Percentiles rank a stretch among this genome's conserved stretches.
These are phyloP conservation scores for Bibio marci DNA, from an alignment of 2,888 invertebrate species.

Conservation along the genomic window DNA sequence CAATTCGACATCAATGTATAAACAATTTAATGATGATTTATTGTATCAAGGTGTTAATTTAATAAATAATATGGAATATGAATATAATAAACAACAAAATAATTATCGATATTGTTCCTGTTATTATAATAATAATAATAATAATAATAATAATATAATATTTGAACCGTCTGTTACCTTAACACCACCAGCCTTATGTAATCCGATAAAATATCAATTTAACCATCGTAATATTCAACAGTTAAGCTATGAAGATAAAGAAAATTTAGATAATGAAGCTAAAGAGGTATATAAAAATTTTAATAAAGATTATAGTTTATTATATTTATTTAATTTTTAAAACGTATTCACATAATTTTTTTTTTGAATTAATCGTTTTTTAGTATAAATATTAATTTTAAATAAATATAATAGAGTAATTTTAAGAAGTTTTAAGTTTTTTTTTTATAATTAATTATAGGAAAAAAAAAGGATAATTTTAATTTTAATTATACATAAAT, in stretches of 20 bases:
- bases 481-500: no score
- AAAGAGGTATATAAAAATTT: slow-evolving; percentile 2
- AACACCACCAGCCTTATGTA: neutral
- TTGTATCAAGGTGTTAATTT: slow-evolving; percentile 9
- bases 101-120: slow-evolving; percentile 1
- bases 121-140: no score
- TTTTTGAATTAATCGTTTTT: no score
- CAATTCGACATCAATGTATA: slow-evolving; percentile 4
- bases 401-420: no score
- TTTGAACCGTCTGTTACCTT: neutral
- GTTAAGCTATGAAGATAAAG: slow-evolving; percentile 3
- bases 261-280: slow-evolving; percentile 5
- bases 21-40: slow-evolving; percentile 7
- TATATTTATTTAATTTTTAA: no score
- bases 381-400: no score
- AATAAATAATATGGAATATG: slow-evolving; percentile 2
- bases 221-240: slow-evolving; percentile 4
- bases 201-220: slow-evolving; percentile 1
- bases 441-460: no score
- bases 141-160: no score
- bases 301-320: neutral
- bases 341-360: no score
- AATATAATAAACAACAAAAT: slow-evolving; percentile 2
- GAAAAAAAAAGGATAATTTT: no score
- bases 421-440: no score